Base-by-base conservation (phyloP, 2,888 invertebrate genomes). In the Euplagia quadripunctaria region DNA sequence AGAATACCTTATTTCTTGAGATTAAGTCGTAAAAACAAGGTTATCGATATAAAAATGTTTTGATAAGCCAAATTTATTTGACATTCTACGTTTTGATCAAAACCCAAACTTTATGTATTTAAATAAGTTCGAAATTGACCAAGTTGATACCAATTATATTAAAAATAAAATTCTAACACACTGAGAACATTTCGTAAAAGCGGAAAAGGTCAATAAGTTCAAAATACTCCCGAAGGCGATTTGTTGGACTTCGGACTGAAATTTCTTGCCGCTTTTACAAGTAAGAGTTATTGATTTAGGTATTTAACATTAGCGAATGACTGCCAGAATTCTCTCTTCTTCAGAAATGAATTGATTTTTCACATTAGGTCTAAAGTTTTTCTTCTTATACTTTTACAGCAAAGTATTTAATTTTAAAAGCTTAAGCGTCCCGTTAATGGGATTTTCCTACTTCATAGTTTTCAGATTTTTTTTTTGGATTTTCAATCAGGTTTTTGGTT, bases 51-150 rank as follows among this genome's bases (percentile, higher is more conserved):
- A 43, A 65, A 49, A 65, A 65, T 65, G 20, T 16, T 49, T 49
- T 49, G 14, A 31, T 7, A n/a, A 31, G 63, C 16, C 41, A 41
- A 41, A 41, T 63, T 63, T 14, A 66, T 66, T 49, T 49, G 14
- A 31, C 31, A 74, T 73, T 66, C 70, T 74, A 69, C 68, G 68
- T 74, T 80, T 81, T 76, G 75, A 82, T 80, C 71, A 74, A 52
- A 11, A 67, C 72, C 68, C 58, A 77, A 72, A 73, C 55, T 63
- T 52, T 42, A 20, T 51, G 9, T 61, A 12, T 51, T 67, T 72
- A 9, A 68, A 12, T 31, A 49, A 52, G 55, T 31, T 68, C 41
- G 1, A 63, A 51, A 42, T 46, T 67, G 42, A 20, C 41, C 7
- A 64, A 49, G 17, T 66, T 51, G 16, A 17, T 43, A 55, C 46